phyloP scores from a whole-genome alignment of 2,113 vertebrate genomes.

The Brachypodius melanocephalos region DNA sequence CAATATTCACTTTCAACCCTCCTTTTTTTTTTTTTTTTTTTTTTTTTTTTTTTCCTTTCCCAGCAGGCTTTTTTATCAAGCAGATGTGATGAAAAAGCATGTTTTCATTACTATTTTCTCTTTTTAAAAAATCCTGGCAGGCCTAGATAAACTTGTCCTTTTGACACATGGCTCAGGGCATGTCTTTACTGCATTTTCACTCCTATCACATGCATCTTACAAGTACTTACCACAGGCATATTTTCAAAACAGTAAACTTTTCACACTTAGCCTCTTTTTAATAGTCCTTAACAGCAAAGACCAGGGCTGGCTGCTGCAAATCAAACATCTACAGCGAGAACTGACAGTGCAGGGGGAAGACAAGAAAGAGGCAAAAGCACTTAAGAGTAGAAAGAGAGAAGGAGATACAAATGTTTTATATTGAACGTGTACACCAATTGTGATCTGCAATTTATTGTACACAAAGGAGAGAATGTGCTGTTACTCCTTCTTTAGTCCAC shows the following conservation, averaged over 20 bases:
- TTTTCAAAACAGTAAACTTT: conserved; percentile 21
- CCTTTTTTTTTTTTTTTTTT: neutral
- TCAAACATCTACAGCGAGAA: neutral
- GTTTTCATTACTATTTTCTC: neutral
- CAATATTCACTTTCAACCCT: neutral
- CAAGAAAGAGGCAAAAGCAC: neutral
- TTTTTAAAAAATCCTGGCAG: neutral
- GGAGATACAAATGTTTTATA: neutral
- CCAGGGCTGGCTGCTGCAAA: neutral
- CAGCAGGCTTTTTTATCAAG: neutral
- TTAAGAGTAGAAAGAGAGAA: neutral
- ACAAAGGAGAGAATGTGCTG: neutral
- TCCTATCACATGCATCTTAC: neutral
- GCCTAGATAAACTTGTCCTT: conserved; percentile 44
- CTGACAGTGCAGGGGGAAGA: neutral
- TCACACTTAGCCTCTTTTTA: neutral
- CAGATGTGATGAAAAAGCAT: neutral
- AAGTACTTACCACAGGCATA: neutral
- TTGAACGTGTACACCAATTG: neutral
- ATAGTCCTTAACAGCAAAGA: neutral
- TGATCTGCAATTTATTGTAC: neutral
- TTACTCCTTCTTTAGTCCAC: neutral
- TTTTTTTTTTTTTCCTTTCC: neutral
- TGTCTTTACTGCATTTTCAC: conserved; percentile 18
- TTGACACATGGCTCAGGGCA: neutral